Evolutionary conservation across 1,140 invertebrate genomes (phyloP).

Genomic region (Drosophila lini): DNA sequence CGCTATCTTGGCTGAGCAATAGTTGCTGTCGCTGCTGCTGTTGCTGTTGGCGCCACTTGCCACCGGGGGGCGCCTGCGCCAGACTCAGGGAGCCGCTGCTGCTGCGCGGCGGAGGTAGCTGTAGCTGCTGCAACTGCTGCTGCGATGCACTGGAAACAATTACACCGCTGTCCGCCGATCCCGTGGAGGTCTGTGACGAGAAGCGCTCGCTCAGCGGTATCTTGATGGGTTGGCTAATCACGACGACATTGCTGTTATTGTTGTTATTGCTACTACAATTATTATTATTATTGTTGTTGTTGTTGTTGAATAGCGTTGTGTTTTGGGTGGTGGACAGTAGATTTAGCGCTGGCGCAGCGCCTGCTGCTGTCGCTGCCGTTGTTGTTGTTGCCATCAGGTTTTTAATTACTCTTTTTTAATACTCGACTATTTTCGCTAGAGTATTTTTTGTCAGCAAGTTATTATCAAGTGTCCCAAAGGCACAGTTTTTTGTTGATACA

Average conservation of each 20-base stretch:
- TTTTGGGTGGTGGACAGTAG: constrained; percentile 31
- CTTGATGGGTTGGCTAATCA: constrained; percentile 70
- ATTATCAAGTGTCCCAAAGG: not conserved
- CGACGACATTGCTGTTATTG: constrained; percentile 15
- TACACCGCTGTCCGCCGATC: constrained; percentile 77
- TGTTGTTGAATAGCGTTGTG: not conserved
- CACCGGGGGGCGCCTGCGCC: constrained; percentile 55
- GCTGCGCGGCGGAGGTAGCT: constrained; percentile 66
- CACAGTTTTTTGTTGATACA: constrained; percentile 3
- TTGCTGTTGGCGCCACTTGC: constrained; percentile 60
- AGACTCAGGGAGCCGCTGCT: constrained; percentile 74
- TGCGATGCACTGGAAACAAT: constrained; percentile 63
- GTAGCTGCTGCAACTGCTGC: constrained; percentile 59
- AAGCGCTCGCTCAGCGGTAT: constrained; percentile 77
- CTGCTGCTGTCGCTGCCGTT: constrained; percentile 50
- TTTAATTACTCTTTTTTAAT: constrained; percentile 40
- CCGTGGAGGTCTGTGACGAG: constrained; percentile 77
- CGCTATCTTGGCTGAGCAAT: constrained; percentile 79
- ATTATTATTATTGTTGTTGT: constrained; percentile 12
- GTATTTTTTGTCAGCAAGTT: constrained; percentile 3
- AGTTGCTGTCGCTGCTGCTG: constrained; percentile 53
- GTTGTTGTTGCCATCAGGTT: constrained; percentile 81
- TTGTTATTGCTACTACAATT: constrained; percentile 19
- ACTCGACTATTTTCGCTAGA: constrained; percentile 22
- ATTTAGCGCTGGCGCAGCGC: constrained; percentile 49